Percentiles rank a stretch among this genome's conserved stretches.
These are phyloP conservation scores for Phycodurus eques DNA, from an alignment of 2,113 vertebrate species.

Conservation along the genomic window DNA sequence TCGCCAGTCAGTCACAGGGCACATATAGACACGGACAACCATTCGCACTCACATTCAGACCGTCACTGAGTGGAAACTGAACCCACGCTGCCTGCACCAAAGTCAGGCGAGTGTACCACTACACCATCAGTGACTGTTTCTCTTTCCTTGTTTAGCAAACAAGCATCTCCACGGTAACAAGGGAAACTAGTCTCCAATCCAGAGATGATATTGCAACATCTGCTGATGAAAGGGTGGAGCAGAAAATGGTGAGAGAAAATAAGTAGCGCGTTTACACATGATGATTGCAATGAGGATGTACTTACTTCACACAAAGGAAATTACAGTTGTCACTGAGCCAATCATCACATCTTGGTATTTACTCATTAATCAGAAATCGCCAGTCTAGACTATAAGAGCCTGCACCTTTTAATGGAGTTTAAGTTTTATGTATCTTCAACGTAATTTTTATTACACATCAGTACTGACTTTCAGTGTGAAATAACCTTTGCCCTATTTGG, in stretches of 20 bases:
- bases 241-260: constrained; percentile 9
- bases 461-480: constrained; percentile 4
- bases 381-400: background rate
- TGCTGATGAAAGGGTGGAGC: constrained; percentile 35
- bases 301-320: constrained; percentile 19
- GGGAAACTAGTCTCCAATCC: constrained; percentile 29
- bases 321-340: constrained; percentile 7
- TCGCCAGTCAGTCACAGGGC: too few species aligned
- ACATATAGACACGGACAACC: too few species aligned
- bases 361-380: background rate
- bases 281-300: constrained; percentile 21
- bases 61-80: too few species aligned
- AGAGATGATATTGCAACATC: constrained; percentile 60
- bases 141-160: constrained; percentile 42
- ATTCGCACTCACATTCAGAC: too few species aligned
- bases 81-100: too few species aligned
- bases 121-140: constrained; percentile 8
- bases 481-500: constrained; percentile 35
- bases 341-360: background rate
- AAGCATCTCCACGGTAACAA: constrained; percentile 46
- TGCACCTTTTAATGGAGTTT: background rate
- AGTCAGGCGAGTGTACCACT: too few species aligned
- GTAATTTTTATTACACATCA: background rate
- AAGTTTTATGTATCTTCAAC: background rate
- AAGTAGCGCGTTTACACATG: constrained; percentile 35